Evolutionary conservation across 2,113 vertebrate species (phyloP), one percentile per base, ranked within the genome.

Genomic region (Taxidea taxus): DNA sequence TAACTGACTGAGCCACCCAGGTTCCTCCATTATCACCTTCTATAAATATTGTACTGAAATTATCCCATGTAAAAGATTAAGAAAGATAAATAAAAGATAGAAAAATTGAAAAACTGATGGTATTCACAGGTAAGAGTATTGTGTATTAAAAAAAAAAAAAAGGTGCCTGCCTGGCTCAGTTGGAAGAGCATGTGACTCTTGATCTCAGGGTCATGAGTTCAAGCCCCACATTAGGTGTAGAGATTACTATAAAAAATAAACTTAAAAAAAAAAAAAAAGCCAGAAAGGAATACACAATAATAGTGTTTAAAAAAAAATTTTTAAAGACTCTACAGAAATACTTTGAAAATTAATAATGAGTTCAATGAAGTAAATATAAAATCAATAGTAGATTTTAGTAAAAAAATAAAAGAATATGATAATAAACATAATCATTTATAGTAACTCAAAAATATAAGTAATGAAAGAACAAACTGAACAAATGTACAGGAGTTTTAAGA

Each of bases 361-460:
- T 34, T 75, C 56, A 85, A 16, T 6, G 87, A 96, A 2, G 1
- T 82, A 91, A 97, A 87, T 85, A 86, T 31, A 49, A 89, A 93
- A 93, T 94, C 86, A 90, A 86, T 94, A 88, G 23, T 89, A 96
- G 31, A 87, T 49, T 87, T 14, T 23, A 58, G 21, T 80, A 87
- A 81, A 7, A 7, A 87, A 74, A 4, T 34, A 70, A 91, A 89
- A 87, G 18, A 72, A 87, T 78, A 56, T 70, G 18, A n/a, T 74
- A 34, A 84, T 84, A 90, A 96, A 54, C 16, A 51, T 7, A 86
- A 97, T 49, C 54, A 68, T 58, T 95, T 90, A 90, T 6, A 93
- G 14, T 83, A 83, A 47, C 42, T 77, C 64, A 86, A 86, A 95
- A 87, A 7, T 44, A 62, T 64, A 84, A 91, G 2, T 78, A 91